Conservation (phyloP, 2,113 vertebrate species). For the Puffinus mauretanicus region DNA sequence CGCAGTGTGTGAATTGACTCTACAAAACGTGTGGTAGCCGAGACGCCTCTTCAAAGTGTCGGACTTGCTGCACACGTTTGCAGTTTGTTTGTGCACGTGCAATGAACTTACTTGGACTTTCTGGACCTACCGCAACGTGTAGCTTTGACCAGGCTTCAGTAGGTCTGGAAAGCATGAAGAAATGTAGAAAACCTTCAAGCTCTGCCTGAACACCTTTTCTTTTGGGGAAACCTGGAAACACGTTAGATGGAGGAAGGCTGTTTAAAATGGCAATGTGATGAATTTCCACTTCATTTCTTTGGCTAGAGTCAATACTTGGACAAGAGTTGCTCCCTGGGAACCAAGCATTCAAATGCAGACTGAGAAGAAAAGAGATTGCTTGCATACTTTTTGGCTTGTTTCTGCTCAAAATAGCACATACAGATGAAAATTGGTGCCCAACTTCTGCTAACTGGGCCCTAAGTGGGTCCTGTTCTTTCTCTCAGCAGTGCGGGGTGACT, state of each 20-base stretch:
- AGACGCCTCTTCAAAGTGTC: not conserved
- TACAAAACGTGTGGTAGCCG: rapidly evolving
- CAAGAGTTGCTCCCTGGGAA: not conserved
- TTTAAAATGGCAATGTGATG: not conserved
- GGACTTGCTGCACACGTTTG: not conserved
- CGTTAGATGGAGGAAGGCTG: not conserved
- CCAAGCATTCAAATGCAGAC: not conserved
- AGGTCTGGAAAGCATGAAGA: not conserved
- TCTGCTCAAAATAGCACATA: not conserved
- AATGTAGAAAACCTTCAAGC: not conserved
- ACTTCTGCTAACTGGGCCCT: not conserved
- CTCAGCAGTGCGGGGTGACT: not conserved
- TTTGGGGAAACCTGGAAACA: not conserved
- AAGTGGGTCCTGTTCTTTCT: not conserved
- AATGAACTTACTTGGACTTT: not conserved
- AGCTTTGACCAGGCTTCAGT: not conserved
- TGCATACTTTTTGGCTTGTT: not conserved
- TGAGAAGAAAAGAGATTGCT: not conserved
- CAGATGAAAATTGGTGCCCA: not conserved
- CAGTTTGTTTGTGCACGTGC: not conserved
- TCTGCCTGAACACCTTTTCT: not conserved
- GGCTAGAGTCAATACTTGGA: not conserved
- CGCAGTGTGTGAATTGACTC: not conserved
- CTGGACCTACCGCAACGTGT: not conserved
- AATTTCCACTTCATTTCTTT: constrained; percentile 22